phyloP scores from a whole-genome alignment of 2,797 vertebrate species.

The Microctenopoma steveboyesi region DNA sequence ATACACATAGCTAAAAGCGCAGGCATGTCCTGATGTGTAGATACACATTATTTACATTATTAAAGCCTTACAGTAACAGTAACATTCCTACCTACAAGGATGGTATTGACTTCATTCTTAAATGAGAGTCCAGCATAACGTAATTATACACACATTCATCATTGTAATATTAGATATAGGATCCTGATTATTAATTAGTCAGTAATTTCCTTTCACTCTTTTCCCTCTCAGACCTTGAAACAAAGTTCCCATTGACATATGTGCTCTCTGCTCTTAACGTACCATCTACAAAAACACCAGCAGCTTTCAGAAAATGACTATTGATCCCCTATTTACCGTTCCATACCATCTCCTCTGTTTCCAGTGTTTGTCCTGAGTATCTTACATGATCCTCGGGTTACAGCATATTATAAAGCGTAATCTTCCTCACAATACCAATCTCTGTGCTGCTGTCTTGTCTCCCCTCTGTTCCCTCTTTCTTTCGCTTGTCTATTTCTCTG shows the following conservation, averaged over 20 bases:
- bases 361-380: slow-evolving; percentile 43
- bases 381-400: slow-evolving; percentile 41
- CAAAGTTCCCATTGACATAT: slow-evolving; percentile 20
- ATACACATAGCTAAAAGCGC: not conserved
- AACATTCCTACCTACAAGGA: not conserved
- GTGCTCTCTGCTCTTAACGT: slow-evolving; percentile 36
- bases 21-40: not conserved
- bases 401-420: slow-evolving; percentile 21
- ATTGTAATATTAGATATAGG: not conserved
- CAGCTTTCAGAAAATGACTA: slow-evolving; percentile 67
- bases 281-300: slow-evolving; percentile 46
- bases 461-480: not conserved
- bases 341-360: slow-evolving; percentile 24
- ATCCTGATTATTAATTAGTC: not conserved
- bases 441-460: slow-evolving; percentile 12
- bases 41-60: not conserved
- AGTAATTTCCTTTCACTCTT: slow-evolving; percentile 21
- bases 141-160: not conserved
- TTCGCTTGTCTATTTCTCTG: slow-evolving; percentile 23
- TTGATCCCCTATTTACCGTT: slow-evolving; percentile 58
- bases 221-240: slow-evolving; percentile 28
- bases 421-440: slow-evolving; percentile 22
- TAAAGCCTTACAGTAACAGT: not conserved
- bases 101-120: slow-evolving; percentile 11
- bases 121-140: slow-evolving; percentile 1